Conservation (phyloP, 2,113 vertebrate genomes). For the Chaenocephalus aceratus region DNA sequence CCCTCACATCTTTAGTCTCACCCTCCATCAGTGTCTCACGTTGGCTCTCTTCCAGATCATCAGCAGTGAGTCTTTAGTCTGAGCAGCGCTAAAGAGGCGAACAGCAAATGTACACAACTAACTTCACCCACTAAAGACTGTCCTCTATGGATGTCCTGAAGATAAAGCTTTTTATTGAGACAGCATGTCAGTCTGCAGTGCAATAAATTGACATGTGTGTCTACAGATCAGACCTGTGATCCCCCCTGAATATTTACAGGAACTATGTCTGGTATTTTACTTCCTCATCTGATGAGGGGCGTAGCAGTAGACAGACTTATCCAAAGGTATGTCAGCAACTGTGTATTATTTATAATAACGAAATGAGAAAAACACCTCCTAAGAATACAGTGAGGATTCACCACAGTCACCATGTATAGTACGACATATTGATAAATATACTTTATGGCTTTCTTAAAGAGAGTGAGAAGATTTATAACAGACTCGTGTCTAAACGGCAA, state of each 20-base stretch:
- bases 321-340: conserved; percentile 5
- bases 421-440: neutral
- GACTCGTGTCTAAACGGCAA: neutral
- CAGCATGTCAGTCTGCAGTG: conserved; percentile 1
- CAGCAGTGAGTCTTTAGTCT: conserved; percentile 54
- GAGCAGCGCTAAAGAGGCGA: conserved; percentile 24
- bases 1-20: conserved; percentile 16
- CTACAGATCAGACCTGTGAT: neutral
- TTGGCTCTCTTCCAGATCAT: conserved; percentile 61
- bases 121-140: conserved; percentile 35
- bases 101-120: conserved; percentile 34
- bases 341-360: neutral
- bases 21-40: conserved; percentile 38
- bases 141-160: neutral
- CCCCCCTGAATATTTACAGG: conserved; percentile 7
- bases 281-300: conserved; percentile 9
- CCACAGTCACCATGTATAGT: neutral
- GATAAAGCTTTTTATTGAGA: neutral
- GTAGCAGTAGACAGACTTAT: conserved; percentile 13
- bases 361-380: neutral
- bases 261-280: conserved; percentile 23
- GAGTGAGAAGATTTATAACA: neutral
- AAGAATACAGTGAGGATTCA: neutral
- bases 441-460: neutral
- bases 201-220: neutral